Percentiles rank a stretch among this genome's conserved stretches.
Evolutionary conservation across 1,140 invertebrate genomes (phyloP).

Genomic region (Bombyx mori): ASM3026992v2 NC_085115.1:5769501-5770000

Average conservation of each 20-base stretch:
- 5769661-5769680: slow-evolving; percentile 80
- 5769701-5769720: slow-evolving; percentile 79
- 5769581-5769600: slow-evolving; percentile 74
- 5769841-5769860: slow-evolving; percentile 82
- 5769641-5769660: slow-evolving; percentile 79
- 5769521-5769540: slow-evolving; percentile 87
- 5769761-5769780: slow-evolving; percentile 83
- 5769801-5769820: slow-evolving; percentile 87
- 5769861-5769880: slow-evolving; percentile 87
- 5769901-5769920: slow-evolving; percentile 84
- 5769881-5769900: slow-evolving; percentile 84
- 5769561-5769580: slow-evolving; percentile 82
- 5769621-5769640: slow-evolving; percentile 67
- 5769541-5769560: slow-evolving; percentile 86
- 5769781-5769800: slow-evolving; percentile 93
- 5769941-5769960: slow-evolving; percentile 80
- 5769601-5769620: slow-evolving; percentile 73
- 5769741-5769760: slow-evolving; percentile 73
- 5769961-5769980: slow-evolving; percentile 90
- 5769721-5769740: slow-evolving; percentile 86
- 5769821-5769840: slow-evolving; percentile 79
- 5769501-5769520: slow-evolving; percentile 81
- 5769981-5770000: slow-evolving; percentile 86
- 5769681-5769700: slow-evolving; percentile 79
- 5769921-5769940: slow-evolving; percentile 78